phyloP scores from a whole-genome alignment of 2,888 invertebrate species.

The Cordilura impudica region DNA sequence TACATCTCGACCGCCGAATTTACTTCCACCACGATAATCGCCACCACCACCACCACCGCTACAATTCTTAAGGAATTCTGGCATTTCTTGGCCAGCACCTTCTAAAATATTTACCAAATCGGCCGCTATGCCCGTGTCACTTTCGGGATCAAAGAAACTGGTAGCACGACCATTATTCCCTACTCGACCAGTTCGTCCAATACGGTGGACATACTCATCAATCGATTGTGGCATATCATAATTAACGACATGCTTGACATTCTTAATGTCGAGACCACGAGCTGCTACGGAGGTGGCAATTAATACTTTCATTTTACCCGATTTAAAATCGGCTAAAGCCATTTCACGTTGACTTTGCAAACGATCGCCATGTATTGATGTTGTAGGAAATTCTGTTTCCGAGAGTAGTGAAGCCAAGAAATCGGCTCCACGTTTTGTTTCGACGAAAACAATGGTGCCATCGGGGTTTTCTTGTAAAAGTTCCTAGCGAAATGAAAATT shows the following conservation, averaged over 20 bases:
- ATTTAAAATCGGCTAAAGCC: slow-evolving; percentile 92
- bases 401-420: slow-evolving; percentile 91
- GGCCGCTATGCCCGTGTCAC: slow-evolving; percentile 81
- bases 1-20: slow-evolving; percentile 86
- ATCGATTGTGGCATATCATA: slow-evolving; percentile 93
- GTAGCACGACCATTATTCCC: slow-evolving; percentile 93
- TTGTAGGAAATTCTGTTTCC: slow-evolving; percentile 90
- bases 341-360: slow-evolving; percentile 97
- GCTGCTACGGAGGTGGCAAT: slow-evolving; percentile 98
- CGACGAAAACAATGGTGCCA: slow-evolving; percentile 91
- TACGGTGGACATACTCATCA: slow-evolving; percentile 96
- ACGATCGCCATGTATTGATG: slow-evolving; percentile 98
- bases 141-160: slow-evolving; percentile 86
- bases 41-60: slow-evolving; percentile 78
- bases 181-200: slow-evolving; percentile 96
- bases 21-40: slow-evolving; percentile 70
- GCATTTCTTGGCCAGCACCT: slow-evolving; percentile 89
- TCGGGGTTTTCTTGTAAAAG: slow-evolving; percentile 73
- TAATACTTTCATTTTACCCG: slow-evolving; percentile 86
- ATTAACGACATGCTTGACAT: slow-evolving; percentile 93
- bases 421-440: slow-evolving; percentile 93
- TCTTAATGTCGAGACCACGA: slow-evolving; percentile 93
- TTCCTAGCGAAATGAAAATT: slow-evolving; percentile 66
- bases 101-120: slow-evolving; percentile 86
- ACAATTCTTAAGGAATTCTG: slow-evolving; percentile 83